phyloP scores from a whole-genome alignment of 2,888 invertebrate genomes.

The Cantharis nigra region DNA sequence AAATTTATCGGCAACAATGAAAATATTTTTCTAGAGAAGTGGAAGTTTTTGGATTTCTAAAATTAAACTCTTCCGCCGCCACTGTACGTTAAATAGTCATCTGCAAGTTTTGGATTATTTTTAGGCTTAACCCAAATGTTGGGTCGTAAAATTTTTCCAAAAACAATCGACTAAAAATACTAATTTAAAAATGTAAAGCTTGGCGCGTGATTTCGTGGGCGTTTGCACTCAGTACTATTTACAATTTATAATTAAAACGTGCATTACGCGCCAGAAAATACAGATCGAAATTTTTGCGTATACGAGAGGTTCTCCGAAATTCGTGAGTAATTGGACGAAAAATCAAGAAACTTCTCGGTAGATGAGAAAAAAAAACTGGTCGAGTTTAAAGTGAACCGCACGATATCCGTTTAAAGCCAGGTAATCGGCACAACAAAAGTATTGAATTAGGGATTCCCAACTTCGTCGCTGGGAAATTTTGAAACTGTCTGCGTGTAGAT shows the following conservation, averaged over 20 bases:
- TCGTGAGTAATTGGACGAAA: background rate
- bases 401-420: background rate
- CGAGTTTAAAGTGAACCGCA: background rate
- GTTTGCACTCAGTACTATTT: slow-evolving; percentile 36
- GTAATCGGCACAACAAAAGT: background rate
- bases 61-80: background rate
- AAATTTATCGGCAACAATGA: background rate
- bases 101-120: background rate
- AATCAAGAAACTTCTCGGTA: background rate
- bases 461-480: slow-evolving; percentile 15
- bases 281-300: background rate
- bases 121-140: slow-evolving; percentile 15
- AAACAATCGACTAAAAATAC: slow-evolving; percentile 28
- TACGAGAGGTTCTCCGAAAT: background rate
- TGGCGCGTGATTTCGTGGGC: slow-evolving; percentile 34
- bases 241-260: slow-evolving; percentile 22
- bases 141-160: slow-evolving; percentile 7
- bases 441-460: slow-evolving; percentile 23
- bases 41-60: no score
- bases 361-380: background rate
- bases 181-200: slow-evolving; percentile 22
- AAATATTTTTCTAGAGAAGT: background rate
- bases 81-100: background rate
- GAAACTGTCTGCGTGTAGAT: background rate
- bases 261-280: slow-evolving; percentile 3